phyloP scores from a whole-genome alignment of 2,113 vertebrate genomes.

The Pagrus major region DNA sequence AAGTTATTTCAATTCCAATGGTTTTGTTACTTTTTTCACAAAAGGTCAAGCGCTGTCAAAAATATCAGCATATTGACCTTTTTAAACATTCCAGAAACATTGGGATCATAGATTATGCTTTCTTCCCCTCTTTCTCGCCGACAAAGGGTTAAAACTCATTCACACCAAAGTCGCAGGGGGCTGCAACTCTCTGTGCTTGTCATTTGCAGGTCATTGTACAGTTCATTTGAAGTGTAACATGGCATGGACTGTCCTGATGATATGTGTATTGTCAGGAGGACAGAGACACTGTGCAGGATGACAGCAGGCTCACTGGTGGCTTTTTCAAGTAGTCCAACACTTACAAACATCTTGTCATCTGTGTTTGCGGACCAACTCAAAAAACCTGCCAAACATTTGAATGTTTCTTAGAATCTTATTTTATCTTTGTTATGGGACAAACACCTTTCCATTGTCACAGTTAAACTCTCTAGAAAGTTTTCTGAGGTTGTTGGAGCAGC shows the following conservation, averaged over 20 bases:
- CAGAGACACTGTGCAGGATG: slow-evolving; percentile 39
- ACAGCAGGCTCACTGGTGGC: slow-evolving; percentile 43
- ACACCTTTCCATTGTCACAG: neutral
- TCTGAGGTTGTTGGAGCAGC: neutral
- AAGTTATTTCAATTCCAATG: slow-evolving; percentile 90
- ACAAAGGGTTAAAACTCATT: slow-evolving; percentile 86
- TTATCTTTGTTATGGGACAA: neutral
- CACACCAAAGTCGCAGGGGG: slow-evolving; percentile 71
- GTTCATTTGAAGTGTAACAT: slow-evolving; percentile 80
- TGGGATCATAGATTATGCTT: slow-evolving; percentile 86
- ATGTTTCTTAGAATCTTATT: neutral
- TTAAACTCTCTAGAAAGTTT: neutral
- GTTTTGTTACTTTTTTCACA: slow-evolving; percentile 87
- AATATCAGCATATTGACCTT: slow-evolving; percentile 91
- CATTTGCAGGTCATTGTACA: slow-evolving; percentile 80
- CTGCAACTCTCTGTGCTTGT: slow-evolving; percentile 72
- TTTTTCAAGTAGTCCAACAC: slow-evolving; percentile 33
- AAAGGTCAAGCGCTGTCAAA: slow-evolving; percentile 90
- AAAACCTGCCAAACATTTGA: neutral
- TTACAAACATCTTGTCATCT: neutral
- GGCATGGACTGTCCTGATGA: slow-evolving; percentile 68
- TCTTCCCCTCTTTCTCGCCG: slow-evolving; percentile 66
- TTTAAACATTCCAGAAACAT: slow-evolving; percentile 89
- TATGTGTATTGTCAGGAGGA: slow-evolving; percentile 72
- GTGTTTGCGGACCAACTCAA: neutral